Conservation (phyloP, 2,797 vertebrate genomes). For the Nyctibius grandis region DNA sequence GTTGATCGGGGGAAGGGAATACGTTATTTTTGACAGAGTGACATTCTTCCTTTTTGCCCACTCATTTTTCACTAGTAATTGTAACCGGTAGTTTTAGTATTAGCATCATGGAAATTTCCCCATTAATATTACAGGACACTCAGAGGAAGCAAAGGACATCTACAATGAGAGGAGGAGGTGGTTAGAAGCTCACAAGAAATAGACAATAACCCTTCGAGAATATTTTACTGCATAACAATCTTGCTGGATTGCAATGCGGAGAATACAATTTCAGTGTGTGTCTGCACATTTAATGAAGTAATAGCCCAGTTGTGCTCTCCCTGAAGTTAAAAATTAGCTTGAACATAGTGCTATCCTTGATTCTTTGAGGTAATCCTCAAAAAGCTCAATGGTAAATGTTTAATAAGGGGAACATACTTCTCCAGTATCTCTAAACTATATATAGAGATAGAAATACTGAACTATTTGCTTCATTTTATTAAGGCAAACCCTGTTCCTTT, state of each 20-base stretch:
- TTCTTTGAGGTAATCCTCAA: background rate
- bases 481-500: background rate
- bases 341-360: background rate
- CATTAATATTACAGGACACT: background rate
- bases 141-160: background rate
- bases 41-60: background rate
- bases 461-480: background rate
- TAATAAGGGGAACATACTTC: background rate
- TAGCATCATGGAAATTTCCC: background rate
- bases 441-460: background rate
- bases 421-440: background rate
- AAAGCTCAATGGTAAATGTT: background rate
- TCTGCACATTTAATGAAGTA: background rate
- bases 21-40: background rate
- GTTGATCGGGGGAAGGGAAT: background rate
- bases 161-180: background rate
- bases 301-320: background rate
- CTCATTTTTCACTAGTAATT: background rate
- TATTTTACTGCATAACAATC: background rate
- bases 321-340: background rate
- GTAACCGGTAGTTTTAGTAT: background rate
- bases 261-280: background rate
- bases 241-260: background rate
- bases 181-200: background rate
- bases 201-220: background rate